Conservation (phyloP, 1,140 invertebrate genomes). For the Aphelenchoides besseyi region DNA sequence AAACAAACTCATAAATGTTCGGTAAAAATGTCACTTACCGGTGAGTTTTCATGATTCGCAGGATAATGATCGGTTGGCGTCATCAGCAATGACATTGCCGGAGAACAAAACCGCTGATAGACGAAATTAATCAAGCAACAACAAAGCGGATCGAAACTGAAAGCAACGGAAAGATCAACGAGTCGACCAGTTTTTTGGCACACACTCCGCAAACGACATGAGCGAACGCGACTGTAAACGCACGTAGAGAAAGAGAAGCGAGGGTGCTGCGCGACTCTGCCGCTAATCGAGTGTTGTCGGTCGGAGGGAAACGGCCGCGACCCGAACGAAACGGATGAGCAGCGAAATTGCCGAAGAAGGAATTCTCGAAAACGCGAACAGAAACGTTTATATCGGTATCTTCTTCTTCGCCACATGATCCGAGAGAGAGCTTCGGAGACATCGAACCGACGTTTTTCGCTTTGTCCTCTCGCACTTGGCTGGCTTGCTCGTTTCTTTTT, state of each 20-base stretch:
- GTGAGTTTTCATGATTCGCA: slow-evolving; percentile 10
- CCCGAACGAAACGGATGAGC: not conserved
- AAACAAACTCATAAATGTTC: not conserved
- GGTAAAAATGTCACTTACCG: not conserved
- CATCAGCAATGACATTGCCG: slow-evolving; percentile 6
- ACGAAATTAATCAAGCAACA: not conserved
- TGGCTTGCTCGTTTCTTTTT: not conserved
- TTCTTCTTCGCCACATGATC: not conserved
- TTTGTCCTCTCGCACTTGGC: not conserved
- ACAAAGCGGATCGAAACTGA: not conserved
- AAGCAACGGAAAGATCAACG: not conserved
- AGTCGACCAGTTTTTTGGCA: slow-evolving; percentile 5
- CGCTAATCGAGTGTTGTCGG: slow-evolving; percentile 2
- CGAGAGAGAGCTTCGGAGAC: not conserved
- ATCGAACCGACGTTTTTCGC: not conserved
- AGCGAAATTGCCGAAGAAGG: not conserved
- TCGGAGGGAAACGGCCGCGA: not conserved
- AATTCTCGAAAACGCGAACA: not conserved
- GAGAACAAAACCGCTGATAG: not conserved
- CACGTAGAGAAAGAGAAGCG: not conserved
- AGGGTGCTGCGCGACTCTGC: not conserved
- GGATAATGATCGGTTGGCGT: slow-evolving; percentile 4
- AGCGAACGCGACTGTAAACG: not conserved
- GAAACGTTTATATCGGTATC: not conserved
- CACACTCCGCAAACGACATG: not conserved